A percentile compares a stretch with the other conserved stretches of the same genome.
phyloP scores from a whole-genome alignment of 2,113 vertebrate genomes.

The Piprites chloris region DNA sequence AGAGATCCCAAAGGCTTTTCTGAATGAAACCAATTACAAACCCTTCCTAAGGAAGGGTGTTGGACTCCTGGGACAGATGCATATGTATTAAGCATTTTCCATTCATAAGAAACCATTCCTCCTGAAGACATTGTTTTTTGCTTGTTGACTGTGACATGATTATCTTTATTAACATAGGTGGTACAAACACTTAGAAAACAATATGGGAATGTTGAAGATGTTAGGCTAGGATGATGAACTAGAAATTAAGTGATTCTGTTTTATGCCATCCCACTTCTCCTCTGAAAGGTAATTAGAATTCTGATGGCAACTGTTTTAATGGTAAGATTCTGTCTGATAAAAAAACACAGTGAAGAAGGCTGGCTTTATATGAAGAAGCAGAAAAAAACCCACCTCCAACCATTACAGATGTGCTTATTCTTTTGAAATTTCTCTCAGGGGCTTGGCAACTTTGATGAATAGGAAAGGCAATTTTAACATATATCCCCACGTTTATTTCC shows the following conservation, averaged over 20 bases:
- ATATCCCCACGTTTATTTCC: neutral
- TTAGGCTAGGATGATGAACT: neutral
- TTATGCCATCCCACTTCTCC: neutral
- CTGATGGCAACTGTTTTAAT: neutral
- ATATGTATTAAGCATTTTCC: neutral
- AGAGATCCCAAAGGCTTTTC: slow-evolving; percentile 30
- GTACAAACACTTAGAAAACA: neutral
- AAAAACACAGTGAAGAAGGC: neutral
- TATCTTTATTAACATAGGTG: neutral
- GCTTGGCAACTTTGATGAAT: neutral
- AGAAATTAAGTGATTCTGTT: neutral
- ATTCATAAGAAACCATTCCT: neutral
- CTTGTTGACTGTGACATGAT: neutral
- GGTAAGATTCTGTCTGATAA: neutral
- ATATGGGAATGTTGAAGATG: neutral
- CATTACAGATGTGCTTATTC: neutral
- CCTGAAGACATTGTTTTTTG: neutral
- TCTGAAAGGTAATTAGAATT: neutral
- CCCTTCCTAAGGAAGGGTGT: neutral
- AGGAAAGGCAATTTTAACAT: neutral
- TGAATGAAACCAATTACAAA: slow-evolving; percentile 18
- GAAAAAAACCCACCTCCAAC: neutral
- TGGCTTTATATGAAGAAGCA: neutral
- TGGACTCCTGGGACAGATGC: neutral
- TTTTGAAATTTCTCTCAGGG: neutral